Conservation (phyloP, 1,140 invertebrate species). For the Pseudomyrmex gracilis region DNA sequence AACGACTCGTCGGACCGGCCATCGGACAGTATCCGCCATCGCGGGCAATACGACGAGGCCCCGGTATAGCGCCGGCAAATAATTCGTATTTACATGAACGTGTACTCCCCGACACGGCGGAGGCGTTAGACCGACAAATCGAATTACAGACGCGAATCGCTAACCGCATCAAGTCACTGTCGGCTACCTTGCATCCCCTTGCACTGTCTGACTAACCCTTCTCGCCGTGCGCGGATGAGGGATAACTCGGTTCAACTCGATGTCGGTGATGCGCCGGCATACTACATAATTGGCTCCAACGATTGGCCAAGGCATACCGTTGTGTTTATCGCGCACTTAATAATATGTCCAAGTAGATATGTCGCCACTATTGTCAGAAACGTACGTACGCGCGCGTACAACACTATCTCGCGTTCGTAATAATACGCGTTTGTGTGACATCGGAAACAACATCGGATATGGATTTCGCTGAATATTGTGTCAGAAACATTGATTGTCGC, state of each 20-base stretch:
- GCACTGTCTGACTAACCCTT: slow-evolving; percentile 75
- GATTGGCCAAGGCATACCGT: slow-evolving; percentile 69
- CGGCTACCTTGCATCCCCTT: slow-evolving; percentile 76
- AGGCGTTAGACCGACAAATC: slow-evolving; percentile 80
- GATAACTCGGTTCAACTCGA: slow-evolving; percentile 70
- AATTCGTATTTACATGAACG: slow-evolving; percentile 82
- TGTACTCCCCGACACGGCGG: slow-evolving; percentile 70
- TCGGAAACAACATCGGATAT: slow-evolving; percentile 18
- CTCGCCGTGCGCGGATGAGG: slow-evolving; percentile 59
- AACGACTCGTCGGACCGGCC: slow-evolving; percentile 56
- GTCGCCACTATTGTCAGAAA: slow-evolving; percentile 2
- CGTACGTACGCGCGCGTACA: not conserved
- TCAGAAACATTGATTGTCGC: not conserved
- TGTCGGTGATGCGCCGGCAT: slow-evolving; percentile 68
- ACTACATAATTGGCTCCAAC: slow-evolving; percentile 72
- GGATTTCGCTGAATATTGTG: slow-evolving; percentile 3
- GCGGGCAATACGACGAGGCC: slow-evolving; percentile 41
- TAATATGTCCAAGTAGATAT: slow-evolving; percentile 65
- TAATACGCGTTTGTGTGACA: not conserved
- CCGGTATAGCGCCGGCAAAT: slow-evolving; percentile 68
- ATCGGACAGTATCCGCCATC: slow-evolving; percentile 62
- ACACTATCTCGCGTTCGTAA: slow-evolving; percentile 3
- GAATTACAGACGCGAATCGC: slow-evolving; percentile 79
- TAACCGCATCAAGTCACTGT: slow-evolving; percentile 82
- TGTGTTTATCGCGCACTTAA: slow-evolving; percentile 44